Percentiles rank a stretch among this genome's conserved stretches.
phyloP scores from a whole-genome alignment of 2,113 vertebrate species.

The Strix uralensis region DNA sequence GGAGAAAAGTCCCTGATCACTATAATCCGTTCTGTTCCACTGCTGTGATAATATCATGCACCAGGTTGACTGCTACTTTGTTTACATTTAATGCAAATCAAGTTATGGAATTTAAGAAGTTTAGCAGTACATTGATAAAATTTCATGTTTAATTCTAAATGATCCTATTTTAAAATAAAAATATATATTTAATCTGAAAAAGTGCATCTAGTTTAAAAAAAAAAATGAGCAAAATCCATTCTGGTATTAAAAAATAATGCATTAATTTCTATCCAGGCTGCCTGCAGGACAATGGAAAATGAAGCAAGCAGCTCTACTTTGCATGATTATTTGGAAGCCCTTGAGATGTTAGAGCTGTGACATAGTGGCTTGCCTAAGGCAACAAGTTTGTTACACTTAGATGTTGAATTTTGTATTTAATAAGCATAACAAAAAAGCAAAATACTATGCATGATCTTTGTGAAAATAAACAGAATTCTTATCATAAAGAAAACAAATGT shows the following conservation, averaged over 20 bases:
- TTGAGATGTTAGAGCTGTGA: neutral
- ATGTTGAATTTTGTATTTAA: neutral
- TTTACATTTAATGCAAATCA: neutral
- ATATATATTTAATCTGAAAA: neutral
- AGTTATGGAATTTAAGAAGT: neutral
- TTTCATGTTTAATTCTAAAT: neutral
- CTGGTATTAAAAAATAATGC: neutral
- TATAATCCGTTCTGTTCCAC: neutral
- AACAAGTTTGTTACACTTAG: neutral
- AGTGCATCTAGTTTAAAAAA: neutral
- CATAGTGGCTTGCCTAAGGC: neutral
- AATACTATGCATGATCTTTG: neutral
- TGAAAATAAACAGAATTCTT: neutral
- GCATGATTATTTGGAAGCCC: neutral
- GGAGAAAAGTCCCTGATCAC: neutral
- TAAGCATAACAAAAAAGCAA: neutral
- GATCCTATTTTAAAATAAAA: neutral
- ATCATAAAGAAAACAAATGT: neutral
- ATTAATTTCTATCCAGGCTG: neutral
- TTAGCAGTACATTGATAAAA: neutral
- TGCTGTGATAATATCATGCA: neutral
- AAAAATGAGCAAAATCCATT: neutral
- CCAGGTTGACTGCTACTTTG: neutral
- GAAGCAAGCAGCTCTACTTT: neutral
- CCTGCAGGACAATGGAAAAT: neutral